Evolutionary conservation across 2,113 vertebrate species (phyloP), one percentile per base, ranked within the genome.

Genomic region (Sporophila hypoxantha): DNA sequence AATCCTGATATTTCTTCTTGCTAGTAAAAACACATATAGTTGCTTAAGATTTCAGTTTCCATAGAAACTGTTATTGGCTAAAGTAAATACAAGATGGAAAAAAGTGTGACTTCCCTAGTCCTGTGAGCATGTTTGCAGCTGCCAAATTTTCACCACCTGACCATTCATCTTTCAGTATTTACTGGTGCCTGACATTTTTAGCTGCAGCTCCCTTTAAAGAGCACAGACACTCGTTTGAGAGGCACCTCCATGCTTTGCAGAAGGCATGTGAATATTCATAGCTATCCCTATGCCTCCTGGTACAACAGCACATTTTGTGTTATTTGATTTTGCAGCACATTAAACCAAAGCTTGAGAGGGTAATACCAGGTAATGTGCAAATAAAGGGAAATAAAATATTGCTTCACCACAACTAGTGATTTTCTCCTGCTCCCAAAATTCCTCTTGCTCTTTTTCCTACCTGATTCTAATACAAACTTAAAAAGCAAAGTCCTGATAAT

Each of bases 41-140:
- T 96, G 94, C 95, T 91, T 95, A 96, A 96, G 93, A 89, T 89
- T 95, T 96, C 87, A 66, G 96, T 97, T 97, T 96, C 97, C 97
- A 97, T 97, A 97, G 97, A 96, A 97, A 97, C 97, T 93, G 91
- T 93, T 96, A 93, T 90, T 84, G 90, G 88, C 83, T 67, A 34
- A 91, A 84, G 50, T 92, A 94, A 94, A 92, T 82, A 91, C 70
- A 89, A 88, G 65, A 92, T 50, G 83, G 61, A 16, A 73, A 88
- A 30, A 87, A 76, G 56, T 30, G 60, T 76, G 80, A 87, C 66
- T 88, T 76, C 46, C 39, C 56, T 30, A 10, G 27, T 79, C 75
- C 79, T 69, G 67, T 1, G 7, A 92, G 79, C 32, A 20, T 21
- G 64, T 57, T 66, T 49, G 34, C 79, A 62, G 79, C 68, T 73